Conservation (phyloP, 2,888 invertebrate species). For the Rhamphomyia laevipes region DNA sequence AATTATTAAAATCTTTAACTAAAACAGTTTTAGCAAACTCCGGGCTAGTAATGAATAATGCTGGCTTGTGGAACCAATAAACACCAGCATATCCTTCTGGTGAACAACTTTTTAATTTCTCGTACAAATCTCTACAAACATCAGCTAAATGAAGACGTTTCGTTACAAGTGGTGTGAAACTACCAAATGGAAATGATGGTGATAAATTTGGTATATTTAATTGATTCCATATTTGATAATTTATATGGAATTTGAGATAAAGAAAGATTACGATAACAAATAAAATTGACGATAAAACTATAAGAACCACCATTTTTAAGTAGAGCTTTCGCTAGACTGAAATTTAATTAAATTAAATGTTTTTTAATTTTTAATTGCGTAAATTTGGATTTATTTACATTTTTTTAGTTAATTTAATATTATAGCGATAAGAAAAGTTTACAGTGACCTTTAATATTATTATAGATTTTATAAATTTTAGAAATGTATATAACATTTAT, state of each 20-base stretch:
- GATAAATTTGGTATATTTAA: slow-evolving; percentile 10
- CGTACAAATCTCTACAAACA: slow-evolving; percentile 8
- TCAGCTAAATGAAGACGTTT: slow-evolving; percentile 3
- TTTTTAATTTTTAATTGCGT: too few species aligned
- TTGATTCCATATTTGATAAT: slow-evolving; percentile 8
- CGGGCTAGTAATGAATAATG: slow-evolving; percentile 8
- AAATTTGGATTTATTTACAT: too few species aligned
- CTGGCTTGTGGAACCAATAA: slow-evolving; percentile 10
- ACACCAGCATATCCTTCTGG: slow-evolving; percentile 9
- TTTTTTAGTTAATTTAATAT: too few species aligned
- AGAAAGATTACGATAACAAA: neutral
- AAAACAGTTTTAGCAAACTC: slow-evolving; percentile 13
- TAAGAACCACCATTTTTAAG: too few species aligned
- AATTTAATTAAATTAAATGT: too few species aligned
- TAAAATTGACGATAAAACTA: neutral
- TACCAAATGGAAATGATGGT: slow-evolving; percentile 14
- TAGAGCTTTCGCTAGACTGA: too few species aligned
- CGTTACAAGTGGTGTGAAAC: slow-evolving; percentile 3
- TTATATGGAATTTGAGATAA: neutral
- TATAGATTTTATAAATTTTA: too few species aligned
- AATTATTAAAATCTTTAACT: slow-evolving; percentile 12
- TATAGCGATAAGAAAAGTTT: too few species aligned
- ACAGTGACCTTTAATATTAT: too few species aligned
- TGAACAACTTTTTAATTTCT: slow-evolving; percentile 9
- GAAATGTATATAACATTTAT: too few species aligned